Evolutionary conservation across 2,888 invertebrate genomes (phyloP), one percentile per base, ranked within the genome.

Genomic region (Osmoderma eremita): DNA sequence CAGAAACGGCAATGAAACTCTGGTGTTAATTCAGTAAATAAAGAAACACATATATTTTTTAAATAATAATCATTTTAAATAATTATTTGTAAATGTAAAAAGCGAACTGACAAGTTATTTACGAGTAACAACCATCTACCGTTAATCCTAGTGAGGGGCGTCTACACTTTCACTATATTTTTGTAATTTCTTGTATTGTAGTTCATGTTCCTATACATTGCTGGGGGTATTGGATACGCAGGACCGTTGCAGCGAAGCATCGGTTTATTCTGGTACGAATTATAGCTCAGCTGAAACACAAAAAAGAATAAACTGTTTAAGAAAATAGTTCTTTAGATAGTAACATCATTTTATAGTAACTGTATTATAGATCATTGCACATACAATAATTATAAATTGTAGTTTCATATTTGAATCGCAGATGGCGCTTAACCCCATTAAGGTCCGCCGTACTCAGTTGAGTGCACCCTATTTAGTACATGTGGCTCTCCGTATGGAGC

Each of bases 101-200:
- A 67, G 56, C 63, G 58, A 67, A 67, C 67, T 67, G 67, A 63
- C 67, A 67, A 67, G 67, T 67, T 65, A 68, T 68, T 68, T 67
- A 69, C 69, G 68, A 71, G 67, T 70, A 73, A 73, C 68, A 73
- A 77, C 74, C 76, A 77, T 77, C 75, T 77, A 77, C 77, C 77
- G 76, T 77, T 76, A 77, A 76, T 76, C 76, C 73, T 76, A 74
- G 72, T 68, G 69, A 61, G 65, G 69, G 63, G 71, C 65, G 30
- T 71, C 75, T 81, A 81, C 75, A 81, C 81, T 75, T 79, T 78
- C 69, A 80, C 73, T 72, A 80, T 77, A 75, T 81, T 81, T 74
- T 81, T 81, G 75, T 79, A 78, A 73, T 79, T 77, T 69, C 78
- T 75, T 73, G 79, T 75, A 70, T 78, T 78, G 73, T 80, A 78